A percentile compares a stretch with the other conserved stretches of the same genome.
phyloP scores from a whole-genome alignment of 1,140 invertebrate species.

The Phymorhynchus buccinoides region DNA sequence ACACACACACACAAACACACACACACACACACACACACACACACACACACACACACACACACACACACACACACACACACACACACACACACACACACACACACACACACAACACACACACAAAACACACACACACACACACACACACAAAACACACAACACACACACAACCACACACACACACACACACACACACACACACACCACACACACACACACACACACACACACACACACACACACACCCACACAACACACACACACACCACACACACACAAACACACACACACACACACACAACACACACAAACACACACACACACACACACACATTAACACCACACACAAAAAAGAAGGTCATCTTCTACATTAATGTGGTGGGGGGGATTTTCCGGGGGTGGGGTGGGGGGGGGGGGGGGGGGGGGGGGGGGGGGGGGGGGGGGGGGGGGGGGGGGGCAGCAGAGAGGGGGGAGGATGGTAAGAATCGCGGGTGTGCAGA shows the following conservation, averaged over 20 bases:
- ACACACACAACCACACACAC: neutral
- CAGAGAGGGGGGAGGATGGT: too few species aligned
- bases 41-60: too few species aligned
- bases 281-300: too few species aligned
- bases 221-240: neutral
- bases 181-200: slow-evolving; percentile 10
- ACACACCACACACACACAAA: too few species aligned
- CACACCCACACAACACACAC: neutral
- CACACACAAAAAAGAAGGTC: neutral
- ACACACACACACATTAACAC: neutral
- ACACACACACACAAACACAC: neutral
- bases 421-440: too few species aligned
- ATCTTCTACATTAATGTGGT: neutral
- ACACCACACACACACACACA: slow-evolving; percentile 10
- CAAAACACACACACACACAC: neutral
- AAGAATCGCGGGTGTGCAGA: too few species aligned
- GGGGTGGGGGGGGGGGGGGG: too few species aligned
- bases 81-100: too few species aligned
- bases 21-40: neutral
- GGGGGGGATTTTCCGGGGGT: too few species aligned
- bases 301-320: neutral
- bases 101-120: too few species aligned
- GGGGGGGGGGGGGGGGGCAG: too few species aligned
- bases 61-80: too few species aligned
- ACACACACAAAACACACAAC: neutral